Conservation (phyloP, 2,113 vertebrate genomes). For the Pygoscelis antarcticus region DNA sequence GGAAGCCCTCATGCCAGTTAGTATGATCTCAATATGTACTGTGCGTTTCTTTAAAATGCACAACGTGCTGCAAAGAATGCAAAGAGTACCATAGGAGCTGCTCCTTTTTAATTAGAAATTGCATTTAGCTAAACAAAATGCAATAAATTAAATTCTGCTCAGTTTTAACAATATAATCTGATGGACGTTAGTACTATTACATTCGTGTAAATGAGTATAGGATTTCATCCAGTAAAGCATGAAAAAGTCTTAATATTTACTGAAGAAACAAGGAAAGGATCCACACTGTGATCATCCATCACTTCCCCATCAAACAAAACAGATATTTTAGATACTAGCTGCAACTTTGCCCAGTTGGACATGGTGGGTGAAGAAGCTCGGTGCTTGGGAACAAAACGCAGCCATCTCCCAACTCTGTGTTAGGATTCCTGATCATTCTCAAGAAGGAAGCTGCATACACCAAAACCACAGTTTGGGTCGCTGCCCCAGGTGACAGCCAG, state of each 20-base stretch:
- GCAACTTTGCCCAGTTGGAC: not conserved
- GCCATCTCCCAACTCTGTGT: not conserved
- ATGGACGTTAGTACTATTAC: not conserved
- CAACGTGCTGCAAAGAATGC: not conserved
- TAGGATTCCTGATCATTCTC: not conserved
- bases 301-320: not conserved
- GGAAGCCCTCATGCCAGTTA: not conserved
- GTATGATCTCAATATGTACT: not conserved
- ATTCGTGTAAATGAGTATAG: not conserved
- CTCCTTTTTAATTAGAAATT: not conserved
- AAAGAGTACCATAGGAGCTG: not conserved
- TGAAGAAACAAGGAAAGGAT: not conserved
- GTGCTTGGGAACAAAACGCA: not conserved
- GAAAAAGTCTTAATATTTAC: not conserved
- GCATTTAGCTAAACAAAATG: not conserved
- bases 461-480: not conserved
- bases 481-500: not conserved
- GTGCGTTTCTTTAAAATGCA: not conserved
- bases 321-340: not conserved
- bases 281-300: not conserved
- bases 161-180: not conserved
- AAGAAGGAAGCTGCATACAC: not conserved
- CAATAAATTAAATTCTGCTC: not conserved
- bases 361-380: not conserved
- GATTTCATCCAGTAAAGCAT: not conserved